Conservation (phyloP, 2,797 vertebrate genomes). For the Xenentodon cancila region DNA sequence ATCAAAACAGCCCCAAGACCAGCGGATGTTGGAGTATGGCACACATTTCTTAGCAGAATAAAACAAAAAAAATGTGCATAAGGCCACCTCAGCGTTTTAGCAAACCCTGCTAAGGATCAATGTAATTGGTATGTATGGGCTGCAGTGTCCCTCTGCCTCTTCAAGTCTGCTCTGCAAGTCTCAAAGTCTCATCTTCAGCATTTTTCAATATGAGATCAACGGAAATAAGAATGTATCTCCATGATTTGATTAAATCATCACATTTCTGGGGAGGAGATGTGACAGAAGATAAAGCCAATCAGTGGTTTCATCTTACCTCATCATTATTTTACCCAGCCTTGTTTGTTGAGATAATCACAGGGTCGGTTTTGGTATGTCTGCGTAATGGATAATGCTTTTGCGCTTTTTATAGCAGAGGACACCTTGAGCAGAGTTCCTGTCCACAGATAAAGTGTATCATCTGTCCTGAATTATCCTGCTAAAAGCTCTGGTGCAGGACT, state of each 20-base stretch:
- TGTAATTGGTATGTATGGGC: conserved; percentile 67
- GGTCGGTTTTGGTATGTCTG: conserved; percentile 25
- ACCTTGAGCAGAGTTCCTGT: conserved; percentile 47
- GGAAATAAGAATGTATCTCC: conserved; percentile 34
- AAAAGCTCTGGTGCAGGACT: conserved; percentile 44
- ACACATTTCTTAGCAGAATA: conserved; percentile 34
- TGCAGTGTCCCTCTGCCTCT: neutral
- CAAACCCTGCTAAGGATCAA: conserved; percentile 45
- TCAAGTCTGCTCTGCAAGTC: conserved; percentile 25
- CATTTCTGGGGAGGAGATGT: conserved; percentile 29
- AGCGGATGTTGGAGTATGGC: conserved; percentile 35
- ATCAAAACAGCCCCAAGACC: conserved; percentile 55
- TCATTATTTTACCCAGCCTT: conserved; percentile 39
- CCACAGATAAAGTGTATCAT: conserved; percentile 45
- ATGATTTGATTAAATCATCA: conserved; percentile 37
- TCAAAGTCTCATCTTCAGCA: conserved; percentile 61
- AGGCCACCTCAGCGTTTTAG: conserved; percentile 55
- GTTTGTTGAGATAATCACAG: conserved; percentile 34
- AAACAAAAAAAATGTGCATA: conserved; percentile 43
- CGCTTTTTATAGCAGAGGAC: conserved; percentile 36
- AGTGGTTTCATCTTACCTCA: conserved; percentile 36
- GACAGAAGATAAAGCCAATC: conserved; percentile 21
- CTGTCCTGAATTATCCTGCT: conserved; percentile 47
- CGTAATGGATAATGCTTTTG: conserved; percentile 27
- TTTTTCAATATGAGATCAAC: conserved; percentile 50